Evolutionary conservation across 2,797 vertebrate genomes (phyloP).

Genomic region (Sparidentex hasta): DNA sequence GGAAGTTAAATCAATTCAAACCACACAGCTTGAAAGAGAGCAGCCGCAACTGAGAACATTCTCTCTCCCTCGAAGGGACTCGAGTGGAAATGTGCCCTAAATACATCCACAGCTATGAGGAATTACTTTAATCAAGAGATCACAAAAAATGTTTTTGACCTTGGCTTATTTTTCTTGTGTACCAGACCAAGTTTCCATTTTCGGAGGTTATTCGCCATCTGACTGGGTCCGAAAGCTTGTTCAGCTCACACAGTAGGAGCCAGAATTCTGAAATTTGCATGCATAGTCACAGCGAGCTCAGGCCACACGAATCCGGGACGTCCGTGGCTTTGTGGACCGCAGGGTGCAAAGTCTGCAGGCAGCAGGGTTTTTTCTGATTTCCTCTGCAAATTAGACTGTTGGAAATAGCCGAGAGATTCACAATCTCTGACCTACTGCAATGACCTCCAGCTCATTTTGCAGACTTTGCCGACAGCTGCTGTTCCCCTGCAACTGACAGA

Average conservation of each 20-base stretch:
- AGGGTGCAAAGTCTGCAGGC: conserved; percentile 1
- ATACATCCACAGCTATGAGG: conserved; percentile 7
- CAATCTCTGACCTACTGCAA: neutral
- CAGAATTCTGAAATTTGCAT: neutral
- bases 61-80: neutral
- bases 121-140: conserved; percentile 20
- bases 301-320: neutral
- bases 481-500: too few species aligned
- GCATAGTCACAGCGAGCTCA: neutral
- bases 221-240: neutral
- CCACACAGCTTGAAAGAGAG: conserved; percentile 11
- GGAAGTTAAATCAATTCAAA: conserved; percentile 29
- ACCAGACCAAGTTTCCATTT: neutral
- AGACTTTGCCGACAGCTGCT: neutral
- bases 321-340: conserved; percentile 3
- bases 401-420: conserved; percentile 5
- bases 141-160: conserved; percentile 15
- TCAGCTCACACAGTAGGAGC: neutral
- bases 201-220: neutral
- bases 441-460: neutral
- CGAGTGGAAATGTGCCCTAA: conserved; percentile 13
- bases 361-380: neutral
- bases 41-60: neutral
- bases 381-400: neutral
- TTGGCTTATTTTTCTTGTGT: conserved; percentile 13